Conservation (phyloP, 2,888 invertebrate species). For the Sturmia bella region DNA sequence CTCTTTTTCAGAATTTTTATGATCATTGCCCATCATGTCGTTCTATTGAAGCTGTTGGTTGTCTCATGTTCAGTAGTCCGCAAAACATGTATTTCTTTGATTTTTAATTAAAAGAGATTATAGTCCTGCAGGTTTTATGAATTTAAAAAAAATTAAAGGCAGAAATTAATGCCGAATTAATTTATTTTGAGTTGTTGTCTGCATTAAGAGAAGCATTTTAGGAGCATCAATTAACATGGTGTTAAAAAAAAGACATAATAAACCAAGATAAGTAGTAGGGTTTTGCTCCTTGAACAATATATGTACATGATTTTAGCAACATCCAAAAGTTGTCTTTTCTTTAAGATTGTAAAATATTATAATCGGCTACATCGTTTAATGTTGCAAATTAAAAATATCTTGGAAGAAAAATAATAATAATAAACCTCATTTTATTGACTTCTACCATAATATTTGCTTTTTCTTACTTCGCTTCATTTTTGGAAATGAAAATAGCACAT, state of each 20-base stretch:
- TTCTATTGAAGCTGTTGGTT: slow-evolving; percentile 17
- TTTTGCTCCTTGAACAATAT: no score
- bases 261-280: background rate
- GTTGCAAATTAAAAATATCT: no score
- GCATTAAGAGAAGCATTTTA: slow-evolving; percentile 10
- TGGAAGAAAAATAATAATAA: no score
- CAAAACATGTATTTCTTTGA: slow-evolving; percentile 25
- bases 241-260: slow-evolving; percentile 43
- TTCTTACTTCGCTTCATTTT: no score
- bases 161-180: slow-evolving; percentile 65
- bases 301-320: no score
- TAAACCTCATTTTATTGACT: no score
- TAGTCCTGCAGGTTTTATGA: slow-evolving; percentile 63
- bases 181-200: slow-evolving; percentile 48
- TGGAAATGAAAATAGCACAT: no score
- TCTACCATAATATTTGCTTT: no score
- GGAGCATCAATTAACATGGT: slow-evolving; percentile 32
- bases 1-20: slow-evolving; percentile 14
- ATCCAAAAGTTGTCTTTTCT: no score
- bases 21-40: slow-evolving; percentile 51
- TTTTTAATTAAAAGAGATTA: slow-evolving; percentile 59
- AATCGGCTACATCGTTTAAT: no score
- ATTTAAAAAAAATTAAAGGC: slow-evolving; percentile 52
- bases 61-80: slow-evolving; percentile 24
- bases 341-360: no score